Conservation (phyloP, 2,888 invertebrate species). For the Lycophotia porphyrea region DNA sequence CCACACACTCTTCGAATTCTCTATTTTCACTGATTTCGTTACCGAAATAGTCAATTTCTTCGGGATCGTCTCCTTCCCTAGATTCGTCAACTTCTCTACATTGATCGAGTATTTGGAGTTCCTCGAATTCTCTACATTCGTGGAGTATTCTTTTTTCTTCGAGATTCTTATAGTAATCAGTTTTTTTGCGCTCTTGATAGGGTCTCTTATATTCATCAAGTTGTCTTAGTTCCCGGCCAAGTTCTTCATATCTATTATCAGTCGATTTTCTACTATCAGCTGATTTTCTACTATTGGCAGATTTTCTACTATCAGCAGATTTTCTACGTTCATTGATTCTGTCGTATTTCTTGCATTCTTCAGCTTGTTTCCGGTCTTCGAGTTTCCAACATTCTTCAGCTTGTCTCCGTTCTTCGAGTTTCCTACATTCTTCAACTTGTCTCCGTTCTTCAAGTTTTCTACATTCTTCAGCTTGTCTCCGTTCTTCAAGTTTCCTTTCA, state of each 20-base stretch:
- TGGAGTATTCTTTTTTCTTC: background rate
- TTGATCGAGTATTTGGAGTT: too few relatives aligned
- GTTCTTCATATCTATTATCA: background rate
- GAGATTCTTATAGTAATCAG: background rate
- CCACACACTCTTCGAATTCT: slow-evolving; percentile 6
- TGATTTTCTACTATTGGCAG: background rate
- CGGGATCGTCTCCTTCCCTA: too few relatives aligned
- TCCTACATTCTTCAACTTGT: background rate
- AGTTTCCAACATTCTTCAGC: background rate
- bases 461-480: background rate
- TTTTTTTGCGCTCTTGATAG: background rate
- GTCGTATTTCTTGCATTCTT: slow-evolving; percentile 7
- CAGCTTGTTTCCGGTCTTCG: background rate
- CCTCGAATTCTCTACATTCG: background rate
- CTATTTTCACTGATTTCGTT: background rate
- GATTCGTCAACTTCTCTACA: too few relatives aligned
- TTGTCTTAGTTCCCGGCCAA: background rate
- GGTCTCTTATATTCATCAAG: slow-evolving; percentile 12
- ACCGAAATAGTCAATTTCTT: too few relatives aligned
- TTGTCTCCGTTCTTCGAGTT: background rate
- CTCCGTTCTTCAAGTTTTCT: background rate
- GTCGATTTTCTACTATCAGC: background rate
- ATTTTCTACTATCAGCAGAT: background rate
- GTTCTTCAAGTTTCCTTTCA: background rate
- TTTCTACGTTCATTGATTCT: background rate